Percentiles rank a stretch among this genome's conserved stretches.
Conservation (phyloP, 2,113 vertebrate species). For the Stictonetta naevosa region DNA sequence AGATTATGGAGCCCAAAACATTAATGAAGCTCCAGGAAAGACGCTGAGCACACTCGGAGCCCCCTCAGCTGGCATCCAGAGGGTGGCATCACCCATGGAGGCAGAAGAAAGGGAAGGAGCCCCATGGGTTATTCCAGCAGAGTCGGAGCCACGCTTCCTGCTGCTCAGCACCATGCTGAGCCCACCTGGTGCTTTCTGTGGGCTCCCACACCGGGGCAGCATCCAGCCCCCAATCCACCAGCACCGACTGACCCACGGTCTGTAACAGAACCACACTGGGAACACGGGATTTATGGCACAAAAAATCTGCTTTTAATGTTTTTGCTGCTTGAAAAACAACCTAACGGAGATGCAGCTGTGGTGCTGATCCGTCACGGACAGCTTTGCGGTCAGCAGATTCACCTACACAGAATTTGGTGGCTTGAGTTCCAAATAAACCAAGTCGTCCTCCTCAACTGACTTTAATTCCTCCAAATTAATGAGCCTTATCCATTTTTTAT, state of each 20-base stretch:
- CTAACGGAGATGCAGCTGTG: accelerated
- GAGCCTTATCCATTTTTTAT: too few relatives aligned
- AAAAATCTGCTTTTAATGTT: too few relatives aligned
- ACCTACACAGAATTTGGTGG: neutral
- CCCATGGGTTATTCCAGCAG: neutral
- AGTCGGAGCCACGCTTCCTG: neutral
- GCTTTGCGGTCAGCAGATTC: neutral
- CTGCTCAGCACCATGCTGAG: neutral
- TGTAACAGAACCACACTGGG: neutral
- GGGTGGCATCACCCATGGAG: neutral
- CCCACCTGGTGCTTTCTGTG: too few relatives aligned
- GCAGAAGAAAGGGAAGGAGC: neutral
- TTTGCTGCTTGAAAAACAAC: neutral
- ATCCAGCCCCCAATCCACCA: neutral
- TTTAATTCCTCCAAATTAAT: neutral
- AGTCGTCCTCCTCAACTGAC: neutral
- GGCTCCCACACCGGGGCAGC: too few relatives aligned
- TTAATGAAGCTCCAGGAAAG: neutral
- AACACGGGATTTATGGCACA: accelerated
- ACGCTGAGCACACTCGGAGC: neutral
- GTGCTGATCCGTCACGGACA: too few relatives aligned
- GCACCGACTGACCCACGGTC: too few relatives aligned
- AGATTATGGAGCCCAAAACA: neutral
- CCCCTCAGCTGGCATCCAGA: neutral
- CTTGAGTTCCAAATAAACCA: neutral